Percentiles rank a stretch among this genome's conserved stretches.
Conservation (phyloP, 2,888 invertebrate genomes). For the Pseudococcus viburni region DNA sequence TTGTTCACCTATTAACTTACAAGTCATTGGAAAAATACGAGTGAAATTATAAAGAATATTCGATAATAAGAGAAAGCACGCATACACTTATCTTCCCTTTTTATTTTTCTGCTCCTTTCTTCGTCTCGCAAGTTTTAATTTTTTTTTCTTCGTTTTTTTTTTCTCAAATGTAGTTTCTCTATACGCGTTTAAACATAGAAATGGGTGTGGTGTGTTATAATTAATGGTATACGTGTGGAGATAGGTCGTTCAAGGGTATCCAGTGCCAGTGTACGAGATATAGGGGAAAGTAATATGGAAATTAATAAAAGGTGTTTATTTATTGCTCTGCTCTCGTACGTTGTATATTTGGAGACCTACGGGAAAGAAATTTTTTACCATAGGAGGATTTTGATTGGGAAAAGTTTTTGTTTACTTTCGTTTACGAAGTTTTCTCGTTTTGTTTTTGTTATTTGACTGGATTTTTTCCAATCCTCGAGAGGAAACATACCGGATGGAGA, state of each 20-base stretch:
- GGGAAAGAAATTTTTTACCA: background rate
- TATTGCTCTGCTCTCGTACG: background rate
- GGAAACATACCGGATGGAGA: constrained; percentile 26
- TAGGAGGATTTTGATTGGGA: background rate
- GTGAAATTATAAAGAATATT: constrained; percentile 64
- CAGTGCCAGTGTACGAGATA: background rate
- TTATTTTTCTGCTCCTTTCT: background rate
- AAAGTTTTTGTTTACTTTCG: constrained; percentile 3
- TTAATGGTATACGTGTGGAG: background rate
- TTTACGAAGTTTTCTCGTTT: background rate
- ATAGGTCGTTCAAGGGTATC: constrained; percentile 45
- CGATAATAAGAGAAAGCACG: constrained; percentile 64
- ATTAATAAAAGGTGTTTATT: constrained; percentile 24
- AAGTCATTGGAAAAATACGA: constrained; percentile 65
- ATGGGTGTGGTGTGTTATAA: constrained; percentile 24
- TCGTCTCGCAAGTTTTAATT: constrained; percentile 18
- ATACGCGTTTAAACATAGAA: background rate
- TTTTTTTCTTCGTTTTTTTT: background rate
- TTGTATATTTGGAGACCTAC: background rate
- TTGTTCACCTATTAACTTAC: constrained; percentile 64
- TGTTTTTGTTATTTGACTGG: background rate
- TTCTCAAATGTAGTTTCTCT: background rate
- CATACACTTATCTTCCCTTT: constrained; percentile 27
- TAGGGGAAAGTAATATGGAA: constrained; percentile 42
- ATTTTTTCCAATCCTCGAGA: too few relatives aligned